These are phyloP conservation scores for Lysandra bellargus DNA, from an alignment of 2,888 invertebrate species.

Conservation along the genomic window DNA sequence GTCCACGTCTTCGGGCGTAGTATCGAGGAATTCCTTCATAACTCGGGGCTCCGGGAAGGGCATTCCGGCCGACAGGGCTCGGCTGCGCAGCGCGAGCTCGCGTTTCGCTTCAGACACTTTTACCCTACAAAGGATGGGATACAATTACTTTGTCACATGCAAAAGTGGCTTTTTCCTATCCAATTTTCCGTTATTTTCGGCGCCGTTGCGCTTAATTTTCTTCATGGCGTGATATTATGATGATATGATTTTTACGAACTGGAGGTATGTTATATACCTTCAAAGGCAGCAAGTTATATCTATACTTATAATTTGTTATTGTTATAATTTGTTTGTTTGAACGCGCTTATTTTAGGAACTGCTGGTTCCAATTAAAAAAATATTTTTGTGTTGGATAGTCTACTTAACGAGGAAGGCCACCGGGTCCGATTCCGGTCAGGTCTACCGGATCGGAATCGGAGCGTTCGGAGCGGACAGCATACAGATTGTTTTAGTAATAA, in stretches of 20 bases:
- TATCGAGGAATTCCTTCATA: slow-evolving; percentile 85
- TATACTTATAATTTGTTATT: no score
- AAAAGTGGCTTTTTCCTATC: slow-evolving; percentile 17
- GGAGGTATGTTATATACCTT: not conserved
- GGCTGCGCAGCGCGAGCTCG: slow-evolving; percentile 84
- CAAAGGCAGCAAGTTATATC: no score
- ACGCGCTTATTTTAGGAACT: no score
- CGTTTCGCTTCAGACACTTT: slow-evolving; percentile 83
- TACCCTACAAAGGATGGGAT: slow-evolving; percentile 68
- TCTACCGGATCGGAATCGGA: no score
- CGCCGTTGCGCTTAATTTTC: slow-evolving; percentile 8
- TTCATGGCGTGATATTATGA: slow-evolving; percentile 16
- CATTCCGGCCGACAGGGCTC: slow-evolving; percentile 81
- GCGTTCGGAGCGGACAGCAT: no score
- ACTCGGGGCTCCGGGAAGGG: slow-evolving; percentile 87
- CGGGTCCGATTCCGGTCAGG: no score
- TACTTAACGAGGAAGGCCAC: no score
- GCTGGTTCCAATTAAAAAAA: no score
- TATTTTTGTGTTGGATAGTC: no score
- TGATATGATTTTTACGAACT: slow-evolving; percentile 13
- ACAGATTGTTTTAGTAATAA: no score
- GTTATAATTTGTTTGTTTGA: no score
- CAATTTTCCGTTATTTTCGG: slow-evolving; percentile 20
- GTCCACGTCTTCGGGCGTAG: slow-evolving; percentile 75
- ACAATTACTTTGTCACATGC: slow-evolving; percentile 4